Evolutionary conservation across 2,797 vertebrate species (phyloP).

Genomic region (Oryzias sinensis): DNA sequence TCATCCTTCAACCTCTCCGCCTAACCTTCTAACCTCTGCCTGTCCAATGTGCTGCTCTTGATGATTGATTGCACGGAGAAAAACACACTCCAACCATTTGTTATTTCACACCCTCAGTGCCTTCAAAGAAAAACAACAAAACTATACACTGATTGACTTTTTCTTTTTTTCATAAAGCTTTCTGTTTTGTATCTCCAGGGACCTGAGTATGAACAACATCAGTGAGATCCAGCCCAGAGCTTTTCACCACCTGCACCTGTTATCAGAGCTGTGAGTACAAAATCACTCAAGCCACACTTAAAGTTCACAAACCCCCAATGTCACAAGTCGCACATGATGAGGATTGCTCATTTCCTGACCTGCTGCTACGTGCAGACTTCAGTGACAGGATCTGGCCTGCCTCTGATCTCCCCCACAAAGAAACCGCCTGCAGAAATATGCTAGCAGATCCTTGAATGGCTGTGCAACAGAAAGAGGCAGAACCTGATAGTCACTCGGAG

Average conservation of each 20-base stretch:
- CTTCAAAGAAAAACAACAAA: constrained; percentile 32
- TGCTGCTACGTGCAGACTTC: constrained; percentile 39
- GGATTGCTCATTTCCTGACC: constrained; percentile 38
- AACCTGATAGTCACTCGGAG: constrained; percentile 65
- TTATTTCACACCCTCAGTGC: constrained; percentile 22
- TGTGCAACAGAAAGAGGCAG: constrained; percentile 38
- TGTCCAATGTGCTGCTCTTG: constrained; percentile 20
- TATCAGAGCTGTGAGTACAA: constrained; percentile 92
- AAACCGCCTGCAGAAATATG: constrained; percentile 63
- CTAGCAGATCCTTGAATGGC: constrained; percentile 41
- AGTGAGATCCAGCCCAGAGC: constrained; percentile 83
- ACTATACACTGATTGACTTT: constrained; percentile 25
- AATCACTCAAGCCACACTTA: constrained; percentile 35
- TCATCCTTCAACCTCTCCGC: constrained; percentile 50
- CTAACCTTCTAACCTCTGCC: constrained; percentile 47
- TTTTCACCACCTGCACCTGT: constrained; percentile 86
- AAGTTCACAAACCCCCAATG: constrained; percentile 37
- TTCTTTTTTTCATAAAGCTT: constrained; percentile 25
- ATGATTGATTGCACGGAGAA: constrained; percentile 50
- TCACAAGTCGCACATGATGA: constrained; percentile 46
- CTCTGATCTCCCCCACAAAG: constrained; percentile 61
- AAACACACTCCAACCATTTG: constrained; percentile 36
- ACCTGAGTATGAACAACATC: constrained; percentile 98
- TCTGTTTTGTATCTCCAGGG: constrained; percentile 72
- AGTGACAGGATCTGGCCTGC: constrained; percentile 55